Base-by-base conservation (phyloP, 2,888 invertebrate species). In the Spodoptera picta region DNA sequence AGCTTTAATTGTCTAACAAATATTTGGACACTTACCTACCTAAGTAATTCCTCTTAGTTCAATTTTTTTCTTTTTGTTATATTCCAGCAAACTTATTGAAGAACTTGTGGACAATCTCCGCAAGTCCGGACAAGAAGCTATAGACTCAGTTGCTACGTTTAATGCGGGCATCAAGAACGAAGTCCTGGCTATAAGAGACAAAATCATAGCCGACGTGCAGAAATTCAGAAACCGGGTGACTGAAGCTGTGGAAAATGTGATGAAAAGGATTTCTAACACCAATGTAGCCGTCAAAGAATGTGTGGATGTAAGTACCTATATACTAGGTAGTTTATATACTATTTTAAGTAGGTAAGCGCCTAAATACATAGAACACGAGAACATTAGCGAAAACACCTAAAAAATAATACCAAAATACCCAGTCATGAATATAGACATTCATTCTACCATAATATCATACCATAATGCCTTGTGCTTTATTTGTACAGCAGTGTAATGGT, bases 51-150 rank as follows among this genome's bases (percentile, higher is more conserved):
- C 27, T 27, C 0, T 27, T 5, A 5, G 27, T 4, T 27, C 5
- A 5, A 5, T 36, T 19, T 19, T 2, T 19, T 9, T 7, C 4
- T 11, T 7, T 56, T 46, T 51, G 4, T 11, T 55, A 49, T 27
- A 53, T 72, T 81, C 14, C 80, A 93, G 92, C 50, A 73, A 76
- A 56, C 79, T 92, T 5, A 86, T 93, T 11, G 83, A 87, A 73
- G 79, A 90, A 31, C 67, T 93, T 11, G 83, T 87, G 14, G 77
- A 70, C 2, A 87, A 88, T 36, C 79, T 93, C 3, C 83, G 75
- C 5, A 79, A 82, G 43, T 81, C 91, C 0, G 91, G 88, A 12
- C 67, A 82, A 4, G 87, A 92, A 10, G 91, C 91, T n/a, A 54
- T 82, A 3, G 80, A 85, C 36, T 84, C 90, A 9, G 82, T 92